Evolutionary conservation across 2,113 vertebrate species (phyloP).

Genomic region (Podarcis muralis): DNA sequence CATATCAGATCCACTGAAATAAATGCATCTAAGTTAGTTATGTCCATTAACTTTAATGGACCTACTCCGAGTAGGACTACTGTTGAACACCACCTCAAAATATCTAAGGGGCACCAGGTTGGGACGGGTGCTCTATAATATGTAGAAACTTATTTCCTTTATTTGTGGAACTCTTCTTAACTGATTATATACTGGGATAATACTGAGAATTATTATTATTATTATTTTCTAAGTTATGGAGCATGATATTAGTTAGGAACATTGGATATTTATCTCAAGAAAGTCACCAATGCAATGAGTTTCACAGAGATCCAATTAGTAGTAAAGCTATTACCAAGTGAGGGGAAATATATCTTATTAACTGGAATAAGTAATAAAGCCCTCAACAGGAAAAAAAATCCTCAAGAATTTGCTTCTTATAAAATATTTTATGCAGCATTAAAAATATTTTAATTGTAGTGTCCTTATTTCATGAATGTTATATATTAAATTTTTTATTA

Average conservation of each 20-base stretch:
- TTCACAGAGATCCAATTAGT: slow-evolving; percentile 25
- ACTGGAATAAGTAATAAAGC: slow-evolving; percentile 25
- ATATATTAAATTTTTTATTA: slow-evolving; percentile 25
- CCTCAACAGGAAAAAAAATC: neutral
- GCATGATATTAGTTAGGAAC: slow-evolving; percentile 8
- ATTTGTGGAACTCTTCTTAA: slow-evolving; percentile 5
- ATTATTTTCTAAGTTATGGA: neutral
- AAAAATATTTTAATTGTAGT: slow-evolving; percentile 28
- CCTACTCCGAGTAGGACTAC: too few relatives aligned
- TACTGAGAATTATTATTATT: neutral
- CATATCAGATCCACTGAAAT: too few relatives aligned
- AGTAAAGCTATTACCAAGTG: slow-evolving; percentile 20
- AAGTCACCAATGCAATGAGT: slow-evolving; percentile 19
- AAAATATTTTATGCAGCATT: slow-evolving; percentile 20
- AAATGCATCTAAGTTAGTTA: too few relatives aligned
- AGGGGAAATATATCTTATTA: slow-evolving; percentile 18
- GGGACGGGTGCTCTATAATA: neutral
- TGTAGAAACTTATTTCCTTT: slow-evolving; percentile 1
- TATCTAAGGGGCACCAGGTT: too few relatives aligned
- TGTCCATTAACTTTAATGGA: too few relatives aligned
- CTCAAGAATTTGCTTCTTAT: slow-evolving; percentile 1
- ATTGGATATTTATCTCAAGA: slow-evolving; percentile 19
- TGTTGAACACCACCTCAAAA: too few relatives aligned
- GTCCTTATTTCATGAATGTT: slow-evolving; percentile 25
- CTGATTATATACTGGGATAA: slow-evolving; percentile 5